Base-by-base conservation (phyloP, 2,888 invertebrate genomes). In the Hofmannophila pseudospretella region DNA sequence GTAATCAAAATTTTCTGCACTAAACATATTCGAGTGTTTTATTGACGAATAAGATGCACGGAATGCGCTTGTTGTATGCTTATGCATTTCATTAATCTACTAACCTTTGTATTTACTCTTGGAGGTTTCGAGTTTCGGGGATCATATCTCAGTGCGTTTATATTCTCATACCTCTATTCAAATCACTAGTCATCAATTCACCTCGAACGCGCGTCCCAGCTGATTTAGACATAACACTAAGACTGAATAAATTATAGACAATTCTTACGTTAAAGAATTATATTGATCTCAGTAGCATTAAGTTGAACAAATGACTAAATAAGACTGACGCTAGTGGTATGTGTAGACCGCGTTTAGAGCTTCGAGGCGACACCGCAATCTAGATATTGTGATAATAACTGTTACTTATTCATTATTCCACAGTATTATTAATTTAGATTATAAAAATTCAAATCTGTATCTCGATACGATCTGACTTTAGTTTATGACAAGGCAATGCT, bases 311-410 rank as follows among this genome's bases (percentile, higher is more conserved):
- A 53, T 49, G 42, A 26, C 10, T 32, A 20, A 23, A 12, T 72
- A 73, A 73, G 75, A 69, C 71, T 70, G 70, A 68, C 54, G 55
- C 52, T 57, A 65, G 67, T 59, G 54, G 67, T 59, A 53, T 16
- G 16, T 16, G 16, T 5, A 16, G 16, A 16, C 16, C 3, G 50
- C 49, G 44, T 49, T 54, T 53, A 47, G 50, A 40, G 50, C 49
- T 52, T 41, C 44, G 49, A n/a, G n/a, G n/a, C n/a, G n/a, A n/a
- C n/a, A n/a, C n/a, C n/a, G n/a, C n/a, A n/a, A n/a, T n/a, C n/a
- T n/a, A n/a, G n/a, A n/a, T n/a, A n/a, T n/a, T n/a, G n/a, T n/a
- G n/a, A n/a, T n/a, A n/a, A n/a, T n/a, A n/a, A n/a, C n/a, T n/a
- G n/a, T n/a, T n/a, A n/a, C n/a, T n/a, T n/a, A n/a, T 19, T 31